phyloP scores from a whole-genome alignment of 1,140 invertebrate genomes.

The Scaptodrosophila lebanonensis region DNA sequence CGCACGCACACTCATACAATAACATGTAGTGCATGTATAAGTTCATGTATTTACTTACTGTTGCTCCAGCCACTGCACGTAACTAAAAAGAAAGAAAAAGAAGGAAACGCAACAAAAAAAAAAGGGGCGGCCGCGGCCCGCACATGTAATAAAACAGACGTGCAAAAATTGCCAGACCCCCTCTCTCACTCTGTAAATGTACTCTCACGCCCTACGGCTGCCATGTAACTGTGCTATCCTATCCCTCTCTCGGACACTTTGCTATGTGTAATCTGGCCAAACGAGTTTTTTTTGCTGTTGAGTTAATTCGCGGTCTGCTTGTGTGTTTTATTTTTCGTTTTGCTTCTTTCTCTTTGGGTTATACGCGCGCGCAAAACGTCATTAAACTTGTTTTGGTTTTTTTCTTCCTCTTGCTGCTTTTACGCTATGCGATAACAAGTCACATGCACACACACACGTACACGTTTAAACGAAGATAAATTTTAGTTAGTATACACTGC shows the following conservation, averaged over 20 bases:
- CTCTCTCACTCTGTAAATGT: constrained; percentile 7
- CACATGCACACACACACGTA: constrained; percentile 46
- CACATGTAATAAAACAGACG: constrained; percentile 70
- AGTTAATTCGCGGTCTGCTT: constrained; percentile 10
- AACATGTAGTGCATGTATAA: constrained; percentile 23
- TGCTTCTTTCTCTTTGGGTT: constrained; percentile 18
- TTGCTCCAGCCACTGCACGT: constrained; percentile 26
- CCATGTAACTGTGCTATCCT: constrained; percentile 31
- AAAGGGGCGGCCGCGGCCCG: constrained; percentile 31
- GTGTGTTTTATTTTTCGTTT: constrained; percentile 12
- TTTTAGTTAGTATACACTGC: constrained; percentile 50
- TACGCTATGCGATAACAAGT: constrained; percentile 73
- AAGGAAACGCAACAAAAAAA: too few relatives aligned
- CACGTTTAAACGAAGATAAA: constrained; percentile 29
- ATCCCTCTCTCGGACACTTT: constrained; percentile 19
- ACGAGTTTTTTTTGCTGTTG: constrained; percentile 39
- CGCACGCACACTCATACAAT: constrained; percentile 10
- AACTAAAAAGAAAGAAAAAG: constrained; percentile 46
- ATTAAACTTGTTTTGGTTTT: constrained; percentile 77
- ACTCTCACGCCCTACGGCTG: constrained; percentile 3
- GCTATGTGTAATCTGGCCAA: constrained; percentile 13
- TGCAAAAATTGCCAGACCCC: constrained; percentile 56
- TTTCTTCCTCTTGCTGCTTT: constrained; percentile 47
- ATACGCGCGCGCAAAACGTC: constrained; percentile 67
- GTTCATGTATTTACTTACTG: constrained; percentile 10